Evolutionary conservation across 2,888 invertebrate genomes (phyloP), one percentile per base, ranked within the genome.

Genomic region (Mythimna ferrago): DNA sequence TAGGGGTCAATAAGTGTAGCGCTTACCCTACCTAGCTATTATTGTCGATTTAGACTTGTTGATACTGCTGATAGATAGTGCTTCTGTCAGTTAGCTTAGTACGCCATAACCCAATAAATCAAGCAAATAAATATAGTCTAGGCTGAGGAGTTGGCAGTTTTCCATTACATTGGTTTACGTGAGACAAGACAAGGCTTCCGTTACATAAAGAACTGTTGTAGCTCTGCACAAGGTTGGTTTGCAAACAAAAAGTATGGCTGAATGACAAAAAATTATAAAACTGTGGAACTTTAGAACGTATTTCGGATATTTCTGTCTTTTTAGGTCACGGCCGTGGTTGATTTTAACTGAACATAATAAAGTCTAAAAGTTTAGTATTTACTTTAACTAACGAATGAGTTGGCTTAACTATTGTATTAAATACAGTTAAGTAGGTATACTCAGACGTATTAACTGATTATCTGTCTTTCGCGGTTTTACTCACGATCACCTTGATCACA

Each of bases 161-260:
- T 84, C 86, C 84, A 84, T 76, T 61, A 67, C 21, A 51, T 78
- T 32, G 48, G 66, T 75, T 76, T 66, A 26, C 66, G 73, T 70
- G 76, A 62, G 63, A 74, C 76, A 75, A 71, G 71, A 75, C 72
- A 73, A 85, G 85, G 71, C 63, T 81, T 73, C 74, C 21, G 69
- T 75, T 76, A 58, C 53, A 62, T 70, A 83, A 71, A 71, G 19
- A 60, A 53, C 14, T 58, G 60, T 44, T 54, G 35, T 38, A 38
- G 6, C 48, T 19, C 48, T 53, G 69, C 64, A 67, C 60, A 68
- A 56, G 53, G 26, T 35, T 61, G 69, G 35, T 56, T 56, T 69
- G 16, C 7, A 21, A 53, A 64, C 38, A 21, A 19, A 53, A 67
- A 65, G 0, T 58, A 65, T 21, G 32, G 44, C 26, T 69, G 61